Evolutionary conservation across 1,140 invertebrate genomes (phyloP).

Genomic region (Drosophila albomicans): DNA sequence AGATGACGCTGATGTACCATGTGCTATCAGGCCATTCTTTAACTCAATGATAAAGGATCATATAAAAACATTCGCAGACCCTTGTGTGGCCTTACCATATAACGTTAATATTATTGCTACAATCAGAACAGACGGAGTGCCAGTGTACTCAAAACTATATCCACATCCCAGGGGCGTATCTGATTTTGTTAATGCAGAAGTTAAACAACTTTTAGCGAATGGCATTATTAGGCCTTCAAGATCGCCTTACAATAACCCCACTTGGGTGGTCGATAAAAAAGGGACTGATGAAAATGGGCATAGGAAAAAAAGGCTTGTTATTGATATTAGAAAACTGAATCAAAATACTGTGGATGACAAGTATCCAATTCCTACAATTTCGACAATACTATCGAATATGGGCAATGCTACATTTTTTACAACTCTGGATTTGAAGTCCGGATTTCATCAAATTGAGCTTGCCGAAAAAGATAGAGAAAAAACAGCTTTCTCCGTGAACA

Average conservation of each 20-base stretch:
- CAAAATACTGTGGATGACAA: constrained; percentile 2
- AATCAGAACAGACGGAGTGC: background rate
- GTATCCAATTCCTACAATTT: constrained; percentile 10
- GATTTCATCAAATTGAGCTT: constrained; percentile 4
- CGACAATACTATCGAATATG: constrained; percentile 73
- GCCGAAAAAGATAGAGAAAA: background rate
- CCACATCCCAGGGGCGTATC: constrained; percentile 1
- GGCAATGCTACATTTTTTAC: constrained; percentile 85
- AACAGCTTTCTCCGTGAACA: constrained; percentile 7
- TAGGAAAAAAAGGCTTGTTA: constrained; percentile 67
- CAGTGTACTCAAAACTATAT: constrained; percentile 4
- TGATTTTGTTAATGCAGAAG: constrained; percentile 36
- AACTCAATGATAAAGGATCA: constrained; percentile 1
- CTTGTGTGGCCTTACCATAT: constrained; percentile 5
- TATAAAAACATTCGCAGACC: constrained; percentile 14
- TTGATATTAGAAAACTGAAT: constrained; percentile 81
- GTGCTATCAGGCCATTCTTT: background rate
- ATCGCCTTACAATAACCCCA: background rate
- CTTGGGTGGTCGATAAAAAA: background rate
- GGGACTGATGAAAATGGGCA: background rate
- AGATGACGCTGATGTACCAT: constrained; percentile 3
- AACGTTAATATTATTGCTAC: background rate
- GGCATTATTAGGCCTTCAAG: constrained; percentile 2
- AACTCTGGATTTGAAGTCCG: constrained; percentile 84
- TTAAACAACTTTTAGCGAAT: constrained; percentile 1